Conservation (phyloP, 2,113 vertebrate genomes). For the Daphoenositta chrysoptera region DNA sequence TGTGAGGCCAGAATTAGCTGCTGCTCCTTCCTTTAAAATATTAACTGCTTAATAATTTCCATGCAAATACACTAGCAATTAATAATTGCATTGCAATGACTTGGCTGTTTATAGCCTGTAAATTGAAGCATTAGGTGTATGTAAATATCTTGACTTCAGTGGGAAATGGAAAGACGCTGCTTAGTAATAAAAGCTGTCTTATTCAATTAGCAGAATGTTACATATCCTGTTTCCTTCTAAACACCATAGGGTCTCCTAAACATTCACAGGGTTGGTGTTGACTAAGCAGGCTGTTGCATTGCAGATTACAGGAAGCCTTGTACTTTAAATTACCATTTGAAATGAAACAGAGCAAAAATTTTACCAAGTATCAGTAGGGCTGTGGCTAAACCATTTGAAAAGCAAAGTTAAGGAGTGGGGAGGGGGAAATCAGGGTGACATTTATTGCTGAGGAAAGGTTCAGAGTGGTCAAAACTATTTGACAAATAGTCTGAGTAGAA, state of each 20-base stretch:
- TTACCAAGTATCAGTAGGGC: background rate
- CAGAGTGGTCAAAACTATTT: background rate
- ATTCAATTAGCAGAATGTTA: conserved; percentile 31
- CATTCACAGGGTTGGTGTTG: background rate
- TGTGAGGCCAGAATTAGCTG: background rate
- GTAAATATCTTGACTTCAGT: conserved; percentile 23
- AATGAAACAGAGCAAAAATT: background rate
- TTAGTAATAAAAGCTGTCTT: conserved; percentile 40
- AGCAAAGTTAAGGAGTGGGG: background rate
- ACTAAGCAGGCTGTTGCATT: background rate
- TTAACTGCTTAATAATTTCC: conserved; percentile 7
- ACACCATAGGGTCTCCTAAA: background rate
- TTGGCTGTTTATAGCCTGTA: conserved; percentile 37
- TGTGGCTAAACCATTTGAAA: background rate
- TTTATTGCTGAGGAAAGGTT: background rate
- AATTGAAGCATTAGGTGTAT: conserved; percentile 40
- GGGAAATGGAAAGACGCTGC: conserved; percentile 32
- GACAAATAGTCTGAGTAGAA: background rate
- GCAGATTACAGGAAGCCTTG: background rate
- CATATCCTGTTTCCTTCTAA: conserved; percentile 23
- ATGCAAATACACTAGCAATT: conserved; percentile 3
- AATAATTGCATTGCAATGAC: conserved; percentile 11
- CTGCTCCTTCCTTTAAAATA: background rate
- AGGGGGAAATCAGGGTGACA: background rate
- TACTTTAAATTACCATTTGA: background rate